Evolutionary conservation across 2,888 invertebrate genomes (phyloP), one percentile per base, ranked within the genome.

Genomic region (Dynastes hyllus): DNA sequence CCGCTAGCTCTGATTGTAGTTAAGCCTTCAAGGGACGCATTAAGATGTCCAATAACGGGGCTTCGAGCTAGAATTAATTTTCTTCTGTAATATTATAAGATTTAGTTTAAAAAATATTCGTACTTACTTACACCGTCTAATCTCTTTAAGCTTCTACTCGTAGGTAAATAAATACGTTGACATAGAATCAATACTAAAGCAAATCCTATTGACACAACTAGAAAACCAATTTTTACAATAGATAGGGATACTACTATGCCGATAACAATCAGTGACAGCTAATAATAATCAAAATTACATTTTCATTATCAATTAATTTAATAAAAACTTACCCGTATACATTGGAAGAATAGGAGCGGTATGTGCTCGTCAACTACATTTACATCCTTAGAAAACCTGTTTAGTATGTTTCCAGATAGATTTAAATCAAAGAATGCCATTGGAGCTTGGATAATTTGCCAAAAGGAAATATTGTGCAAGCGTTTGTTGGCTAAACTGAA

Each of bases 201-300:
- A 22, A 96, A 91, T 1, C 93, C 86, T 0, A 91, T 88, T 0
- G 94, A 93, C 0, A 94, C 94, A 50, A 94, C 84, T 65, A 94
- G 82, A 1, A 95, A 90, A 90, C 92, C 92, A 85, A 92, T 92
- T 88, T 95, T 95, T n/a, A 94, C 92, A 0, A 93, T 85, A 8
- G 93, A 92, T 0, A 95, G 93, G 65, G 96, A 93, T 0, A 93
- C 90, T 11, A 94, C 89, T 22, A 95, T 92, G 3, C 95, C 95
- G 11, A 94, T 88, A 55, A 96, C 89, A 83, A 90, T 90, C 1
- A 92, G 86, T 81, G 91, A 80, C 78, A 76, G 53, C 79, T 79
- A 65, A 50, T 22, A 76, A 79, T 32, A 40, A 53, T 73, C 37
- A 4, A n/a, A 51, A 27, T 69, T 69, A 53, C n/a, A 29, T 69